These are phyloP conservation scores for Oreohelix idahoensis DNA, from an alignment of 1,140 invertebrate genomes.

Conservation along the genomic window DNA sequence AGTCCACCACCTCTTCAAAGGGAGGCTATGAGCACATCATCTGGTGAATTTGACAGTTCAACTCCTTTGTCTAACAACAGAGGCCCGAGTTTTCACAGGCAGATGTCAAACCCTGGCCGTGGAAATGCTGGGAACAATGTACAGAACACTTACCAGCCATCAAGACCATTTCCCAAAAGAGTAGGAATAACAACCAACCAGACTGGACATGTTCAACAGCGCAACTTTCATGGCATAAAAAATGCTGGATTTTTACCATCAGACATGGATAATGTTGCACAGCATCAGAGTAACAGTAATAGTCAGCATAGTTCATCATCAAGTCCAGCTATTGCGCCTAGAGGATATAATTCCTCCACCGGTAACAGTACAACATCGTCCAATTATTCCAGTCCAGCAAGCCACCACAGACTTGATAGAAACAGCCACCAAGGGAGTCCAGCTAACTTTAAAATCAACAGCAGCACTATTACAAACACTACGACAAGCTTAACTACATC, in stretches of 20 bases:
- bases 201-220: constrained; percentile 33
- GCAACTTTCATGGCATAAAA: background rate
- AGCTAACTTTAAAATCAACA: background rate
- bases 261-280: background rate
- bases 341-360: background rate
- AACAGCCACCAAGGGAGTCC: background rate
- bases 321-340: background rate
- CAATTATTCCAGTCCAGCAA: constrained; percentile 1
- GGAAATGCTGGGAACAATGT: background rate
- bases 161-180: constrained; percentile 10
- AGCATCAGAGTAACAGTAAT: background rate
- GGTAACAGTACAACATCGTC: background rate
- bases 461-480: background rate
- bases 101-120: constrained; percentile 8
- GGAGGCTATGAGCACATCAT: background rate
- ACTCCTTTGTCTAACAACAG: background rate
- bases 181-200: constrained; percentile 26
- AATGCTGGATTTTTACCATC: background rate
- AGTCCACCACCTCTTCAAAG: background rate
- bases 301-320: background rate
- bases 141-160: background rate
- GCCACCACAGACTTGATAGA: background rate
- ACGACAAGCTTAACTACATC: background rate
- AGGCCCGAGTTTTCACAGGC: constrained; percentile 3
- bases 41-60: background rate